Evolutionary conservation across 1,140 invertebrate species (phyloP).

Genomic region (Oryzaephilus surinamensis): DNA sequence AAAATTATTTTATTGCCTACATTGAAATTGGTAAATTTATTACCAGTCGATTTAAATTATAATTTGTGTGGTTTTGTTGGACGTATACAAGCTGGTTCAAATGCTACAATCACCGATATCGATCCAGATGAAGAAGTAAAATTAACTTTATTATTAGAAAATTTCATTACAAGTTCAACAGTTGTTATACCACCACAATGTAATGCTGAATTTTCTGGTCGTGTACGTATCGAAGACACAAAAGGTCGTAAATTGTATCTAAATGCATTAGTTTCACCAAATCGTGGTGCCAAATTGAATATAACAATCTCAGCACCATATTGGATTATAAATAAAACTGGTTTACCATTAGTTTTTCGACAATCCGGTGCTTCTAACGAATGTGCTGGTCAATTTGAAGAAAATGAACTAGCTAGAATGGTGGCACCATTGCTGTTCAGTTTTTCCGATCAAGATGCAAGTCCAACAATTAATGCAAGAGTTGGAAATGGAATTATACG

Average conservation of each 20-base stretch:
- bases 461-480: slow-evolving; percentile 50
- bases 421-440: slow-evolving; percentile 89
- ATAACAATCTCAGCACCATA: slow-evolving; percentile 75
- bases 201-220: slow-evolving; percentile 36
- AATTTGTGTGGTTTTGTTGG: slow-evolving; percentile 44
- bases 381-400: slow-evolving; percentile 86
- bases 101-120: slow-evolving; percentile 33
- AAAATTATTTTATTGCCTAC: slow-evolving; percentile 74
- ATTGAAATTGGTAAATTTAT: slow-evolving; percentile 65
- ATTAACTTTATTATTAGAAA: slow-evolving; percentile 67
- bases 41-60: slow-evolving; percentile 63
- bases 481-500: slow-evolving; percentile 60
- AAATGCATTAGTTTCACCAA: slow-evolving; percentile 39
- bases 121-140: slow-evolving; percentile 60
- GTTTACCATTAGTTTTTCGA: slow-evolving; percentile 85
- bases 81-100: slow-evolving; percentile 45
- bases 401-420: slow-evolving; percentile 89
- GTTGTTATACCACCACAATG: slow-evolving; percentile 41
- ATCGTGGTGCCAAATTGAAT: slow-evolving; percentile 42
- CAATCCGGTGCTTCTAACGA: slow-evolving; percentile 75
- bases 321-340: slow-evolving; percentile 95
- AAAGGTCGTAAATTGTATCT: slow-evolving; percentile 63
- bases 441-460: slow-evolving; percentile 79
- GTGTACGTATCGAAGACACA: slow-evolving; percentile 57
- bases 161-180: slow-evolving; percentile 61